phyloP scores from a whole-genome alignment of 2,113 vertebrate species.

The Murina feae region DNA sequence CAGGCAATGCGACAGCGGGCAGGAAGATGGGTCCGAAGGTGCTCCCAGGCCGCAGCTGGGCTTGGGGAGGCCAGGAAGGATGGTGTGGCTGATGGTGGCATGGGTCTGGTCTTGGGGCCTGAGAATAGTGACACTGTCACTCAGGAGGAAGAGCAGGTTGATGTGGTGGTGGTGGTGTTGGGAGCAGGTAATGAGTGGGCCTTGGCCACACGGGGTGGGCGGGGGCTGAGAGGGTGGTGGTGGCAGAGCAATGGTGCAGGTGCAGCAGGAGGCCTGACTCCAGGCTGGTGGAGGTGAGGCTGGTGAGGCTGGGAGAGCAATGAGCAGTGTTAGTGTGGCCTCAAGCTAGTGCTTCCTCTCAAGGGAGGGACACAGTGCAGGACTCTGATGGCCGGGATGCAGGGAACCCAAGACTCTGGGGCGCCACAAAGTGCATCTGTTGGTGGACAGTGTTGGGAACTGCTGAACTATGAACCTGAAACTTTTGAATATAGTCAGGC shows the following conservation, averaged over 20 bases:
- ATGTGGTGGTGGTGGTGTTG: neutral
- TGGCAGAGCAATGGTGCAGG: too few species aligned
- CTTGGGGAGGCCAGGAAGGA: neutral
- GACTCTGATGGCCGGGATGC: neutral
- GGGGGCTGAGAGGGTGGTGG: neutral
- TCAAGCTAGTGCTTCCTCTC: too few species aligned
- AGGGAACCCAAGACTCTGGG: neutral
- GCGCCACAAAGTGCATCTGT: neutral
- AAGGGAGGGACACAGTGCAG: neutral
- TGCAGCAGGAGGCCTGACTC: neutral
- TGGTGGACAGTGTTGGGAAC: neutral
- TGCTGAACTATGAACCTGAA: slow-evolving; percentile 38
- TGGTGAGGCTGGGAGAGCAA: neutral
- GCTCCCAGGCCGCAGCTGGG: neutral
- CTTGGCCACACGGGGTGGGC: rapidly evolving
- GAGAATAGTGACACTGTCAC: neutral
- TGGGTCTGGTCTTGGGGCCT: neutral
- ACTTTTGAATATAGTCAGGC: slow-evolving; percentile 41
- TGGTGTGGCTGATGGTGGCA: neutral
- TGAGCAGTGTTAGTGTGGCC: neutral
- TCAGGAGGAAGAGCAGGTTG: neutral
- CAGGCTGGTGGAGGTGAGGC: neutral
- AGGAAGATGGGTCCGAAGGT: neutral
- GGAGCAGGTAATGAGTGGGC: neutral
- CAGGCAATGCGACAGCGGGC: too few species aligned